Evolutionary conservation across 2,888 invertebrate genomes (phyloP).

Genomic region (Eubasilissa splendida): DNA sequence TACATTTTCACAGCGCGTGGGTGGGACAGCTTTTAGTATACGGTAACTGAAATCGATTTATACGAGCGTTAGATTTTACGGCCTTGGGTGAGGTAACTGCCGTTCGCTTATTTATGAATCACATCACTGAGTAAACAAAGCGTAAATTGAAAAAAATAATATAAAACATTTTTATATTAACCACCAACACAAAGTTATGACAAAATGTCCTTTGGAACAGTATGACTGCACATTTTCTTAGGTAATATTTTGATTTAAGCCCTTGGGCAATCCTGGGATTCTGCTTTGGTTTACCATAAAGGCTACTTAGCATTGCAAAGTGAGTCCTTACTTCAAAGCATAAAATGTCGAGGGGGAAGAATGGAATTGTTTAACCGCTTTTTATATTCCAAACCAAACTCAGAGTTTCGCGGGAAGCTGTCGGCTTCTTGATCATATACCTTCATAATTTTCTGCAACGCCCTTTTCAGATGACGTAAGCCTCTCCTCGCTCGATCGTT

Average conservation of each 20-base stretch:
- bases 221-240: slow-evolving; percentile 42
- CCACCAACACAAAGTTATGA: neutral
- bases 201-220: neutral
- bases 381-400: slow-evolving; percentile 50
- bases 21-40: slow-evolving; percentile 35
- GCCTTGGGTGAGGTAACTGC: slow-evolving; percentile 33
- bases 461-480: slow-evolving; percentile 16
- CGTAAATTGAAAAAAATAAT: neutral
- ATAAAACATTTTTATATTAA: neutral
- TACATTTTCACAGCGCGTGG: slow-evolving; percentile 30
- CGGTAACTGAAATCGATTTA: slow-evolving; percentile 18
- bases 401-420: slow-evolving; percentile 16
- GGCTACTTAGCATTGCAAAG: slow-evolving; percentile 50
- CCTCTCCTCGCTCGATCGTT: no score
- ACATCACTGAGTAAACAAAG: neutral
- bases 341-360: slow-evolving; percentile 39
- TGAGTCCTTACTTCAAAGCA: slow-evolving; percentile 46
- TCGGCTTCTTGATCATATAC: neutral
- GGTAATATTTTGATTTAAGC: slow-evolving; percentile 39
- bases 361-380: slow-evolving; percentile 46
- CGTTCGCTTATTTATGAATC: slow-evolving; percentile 18
- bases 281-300: slow-evolving; percentile 45
- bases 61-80: slow-evolving; percentile 19
- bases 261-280: slow-evolving; percentile 36
- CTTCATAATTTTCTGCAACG: slow-evolving; percentile 14